Evolutionary conservation across 2,113 vertebrate species (phyloP).

Genomic region (Centropus unirufus): DNA sequence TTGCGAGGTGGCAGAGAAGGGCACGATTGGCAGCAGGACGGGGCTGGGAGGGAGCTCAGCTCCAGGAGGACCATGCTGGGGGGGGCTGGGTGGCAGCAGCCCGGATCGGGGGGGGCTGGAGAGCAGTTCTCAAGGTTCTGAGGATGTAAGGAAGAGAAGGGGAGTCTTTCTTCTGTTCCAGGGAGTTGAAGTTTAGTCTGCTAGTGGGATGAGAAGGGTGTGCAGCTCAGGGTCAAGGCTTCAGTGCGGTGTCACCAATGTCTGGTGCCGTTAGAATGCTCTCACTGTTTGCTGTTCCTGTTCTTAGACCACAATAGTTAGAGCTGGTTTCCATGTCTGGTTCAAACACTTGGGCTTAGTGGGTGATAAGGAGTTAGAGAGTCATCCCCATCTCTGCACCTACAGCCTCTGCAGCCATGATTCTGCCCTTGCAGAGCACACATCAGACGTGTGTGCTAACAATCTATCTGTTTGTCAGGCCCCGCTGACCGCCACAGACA

Average conservation of each 20-base stretch:
- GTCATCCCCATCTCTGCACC: rapidly evolving
- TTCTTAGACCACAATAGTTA: background rate
- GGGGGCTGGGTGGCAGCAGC: no score
- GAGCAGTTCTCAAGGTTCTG: background rate
- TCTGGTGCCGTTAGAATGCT: background rate
- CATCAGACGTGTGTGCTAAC: background rate
- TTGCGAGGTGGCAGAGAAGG: background rate
- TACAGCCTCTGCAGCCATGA: background rate
- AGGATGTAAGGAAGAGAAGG: background rate
- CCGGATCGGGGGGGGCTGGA: no score
- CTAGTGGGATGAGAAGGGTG: background rate
- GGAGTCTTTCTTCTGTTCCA: background rate
- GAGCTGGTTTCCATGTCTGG: background rate
- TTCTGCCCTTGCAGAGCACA: background rate
- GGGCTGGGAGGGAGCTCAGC: background rate
- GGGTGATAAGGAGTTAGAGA: background rate
- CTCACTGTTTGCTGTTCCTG: background rate
- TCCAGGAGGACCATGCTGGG: background rate
- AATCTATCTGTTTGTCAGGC: slow-evolving; percentile 77
- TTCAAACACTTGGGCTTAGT: background rate
- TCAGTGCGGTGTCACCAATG: background rate
- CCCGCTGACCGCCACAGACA: slow-evolving; percentile 93
- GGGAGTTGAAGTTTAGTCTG: background rate
- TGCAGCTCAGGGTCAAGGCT: background rate
- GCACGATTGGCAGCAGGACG: rapidly evolving